Evolutionary conservation across 1,140 invertebrate genomes (phyloP), one percentile per base, ranked within the genome.

Genomic region (Cydia splendana): DNA sequence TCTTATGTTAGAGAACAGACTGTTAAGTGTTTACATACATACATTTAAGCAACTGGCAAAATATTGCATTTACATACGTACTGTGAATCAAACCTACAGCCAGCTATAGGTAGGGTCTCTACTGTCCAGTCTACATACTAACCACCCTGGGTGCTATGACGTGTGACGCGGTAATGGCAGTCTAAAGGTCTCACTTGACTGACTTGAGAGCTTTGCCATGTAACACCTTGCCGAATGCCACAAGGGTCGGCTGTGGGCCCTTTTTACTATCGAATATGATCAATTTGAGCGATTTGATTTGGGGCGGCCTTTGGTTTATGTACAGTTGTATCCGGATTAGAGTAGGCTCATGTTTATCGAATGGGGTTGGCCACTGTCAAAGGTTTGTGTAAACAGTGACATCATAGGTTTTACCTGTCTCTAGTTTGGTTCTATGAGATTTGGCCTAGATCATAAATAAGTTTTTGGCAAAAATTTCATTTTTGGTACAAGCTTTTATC

Each of bases 161-260:
- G 77, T 84, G 86, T 89, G 90, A 91, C 88, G 86, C 87, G 85
- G 82, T 88, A 91, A 91, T 91, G 88, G 90, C 84, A 84, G 88
- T 86, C 90, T 89, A 79, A 85, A 87, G 80, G 85, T 84, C 82
- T 84, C 81, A 78, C 80, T 88, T 90, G 88, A 90, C 85, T 85
- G 87, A 91, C 81, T 83, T 90, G 84, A 91, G 89, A 90, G 88
- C 90, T 85, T 91, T 90, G 81, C 86, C 85, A 73, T 90, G 90
- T 91, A 84, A 81, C 79, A 30, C 51, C 77, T 65, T 76, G 76
- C 65, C 75, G 78, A 84, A 78, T 79, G 85, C 84, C 83, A 81
- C 85, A 34, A 65, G 78, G 76, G 75, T 80, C 74, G 79, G 75
- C 78, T 20, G 18, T 15, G 65, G 77, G 82, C 80, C 84, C 82